Evolutionary conservation across 2,888 invertebrate genomes (phyloP), one percentile per base, ranked within the genome.

Genomic region (Chrysopilus asiliformis): DNA sequence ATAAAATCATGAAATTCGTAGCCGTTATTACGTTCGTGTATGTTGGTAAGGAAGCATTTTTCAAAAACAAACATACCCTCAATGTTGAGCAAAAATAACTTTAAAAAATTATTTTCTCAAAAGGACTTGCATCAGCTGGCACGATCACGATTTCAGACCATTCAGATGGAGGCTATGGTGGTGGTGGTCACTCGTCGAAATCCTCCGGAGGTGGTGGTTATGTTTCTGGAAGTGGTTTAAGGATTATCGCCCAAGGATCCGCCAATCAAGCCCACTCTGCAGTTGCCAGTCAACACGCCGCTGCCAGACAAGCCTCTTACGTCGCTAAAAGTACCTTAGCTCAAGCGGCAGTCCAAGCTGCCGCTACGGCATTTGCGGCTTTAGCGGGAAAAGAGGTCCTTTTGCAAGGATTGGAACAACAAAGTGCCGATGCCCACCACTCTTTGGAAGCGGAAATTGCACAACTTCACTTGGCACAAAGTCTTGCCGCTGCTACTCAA

Each of bases 241-340:
- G 79, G 43, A 76, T 76, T 16, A 79, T 79, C 40, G 79, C 79
- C 4, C 75, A 77, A 33, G 79, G 77, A 1, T 82, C 82, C 1
- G 82, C 81, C 0, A 77, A 79, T 53, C 79, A 81, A 55, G 83
- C 83, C 1, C 76, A 77, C 47, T 77, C 74, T 33, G 81, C 81
- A n/a, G 69, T 75, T 5, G 65, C 68, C 22, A 81, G 77, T 51
- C 83, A 84, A 51, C 75, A 77, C 32, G 75, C 78, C 1, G 83
- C 83, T 0, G 83, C 77, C 2, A 75, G 77, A 39, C 83, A 84
- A 56, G 83, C 37, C 13, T 31, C 42, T 6, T 42, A 37, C 17
- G 72, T 76, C 3, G 79, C 79, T 1, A 79, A 79, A 62, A 79
- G 79, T 47, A 77, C 76, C 1, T 53, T 80, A 16, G 79, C 79